Conservation (phyloP, 2,888 invertebrate genomes). For the Clistopyga incitator region DNA sequence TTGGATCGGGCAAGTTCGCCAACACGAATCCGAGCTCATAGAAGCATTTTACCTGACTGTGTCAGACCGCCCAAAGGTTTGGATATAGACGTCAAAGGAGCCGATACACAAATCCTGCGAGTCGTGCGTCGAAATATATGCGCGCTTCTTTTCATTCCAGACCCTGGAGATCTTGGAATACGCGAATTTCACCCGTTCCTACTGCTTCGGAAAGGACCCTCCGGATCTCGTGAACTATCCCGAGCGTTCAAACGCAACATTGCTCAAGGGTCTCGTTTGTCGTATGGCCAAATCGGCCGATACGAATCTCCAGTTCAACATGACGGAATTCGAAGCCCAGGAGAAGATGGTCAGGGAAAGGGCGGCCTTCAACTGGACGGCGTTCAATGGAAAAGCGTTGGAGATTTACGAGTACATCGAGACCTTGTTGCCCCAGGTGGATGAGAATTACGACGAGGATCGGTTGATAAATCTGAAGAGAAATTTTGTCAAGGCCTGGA, state of each 20-base stretch:
- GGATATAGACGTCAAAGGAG: background rate
- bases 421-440: conserved; percentile 72
- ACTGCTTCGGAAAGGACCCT: conserved; percentile 72
- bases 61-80: conserved; percentile 77
- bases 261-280: conserved; percentile 77
- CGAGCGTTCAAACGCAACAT: conserved; percentile 74
- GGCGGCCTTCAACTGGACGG: conserved; percentile 77
- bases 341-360: conserved; percentile 52
- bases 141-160: conserved; percentile 63
- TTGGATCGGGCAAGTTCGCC: conserved; percentile 77
- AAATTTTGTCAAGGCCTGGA: conserved; percentile 75
- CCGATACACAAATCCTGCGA: background rate
- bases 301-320: conserved; percentile 73
- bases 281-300: conserved; percentile 74
- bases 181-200: conserved; percentile 76
- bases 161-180: conserved; percentile 77
- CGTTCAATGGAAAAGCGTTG: conserved; percentile 76
- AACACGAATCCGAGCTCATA: conserved; percentile 73
- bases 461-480: conserved; percentile 68
- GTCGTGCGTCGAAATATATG: background rate
- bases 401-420: conserved; percentile 78
- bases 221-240: conserved; percentile 77
- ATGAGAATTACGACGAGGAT: conserved; percentile 65
- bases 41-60: conserved; percentile 79
- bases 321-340: conserved; percentile 67